Conservation (phyloP, 2,888 invertebrate genomes). For the Baccha elongata region DNA sequence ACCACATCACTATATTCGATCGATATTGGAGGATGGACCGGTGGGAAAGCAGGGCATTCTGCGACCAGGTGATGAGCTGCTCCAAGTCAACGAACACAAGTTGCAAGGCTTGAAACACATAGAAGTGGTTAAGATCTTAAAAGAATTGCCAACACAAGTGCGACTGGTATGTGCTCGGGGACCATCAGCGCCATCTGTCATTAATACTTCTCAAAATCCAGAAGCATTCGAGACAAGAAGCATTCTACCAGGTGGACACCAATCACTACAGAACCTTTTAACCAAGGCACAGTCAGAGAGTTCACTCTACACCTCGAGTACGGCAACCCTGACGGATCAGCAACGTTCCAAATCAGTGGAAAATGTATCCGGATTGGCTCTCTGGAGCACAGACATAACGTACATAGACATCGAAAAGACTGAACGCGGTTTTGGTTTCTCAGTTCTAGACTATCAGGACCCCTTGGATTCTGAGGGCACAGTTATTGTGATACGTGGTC, state of each 20-base stretch:
- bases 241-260: conserved; percentile 92
- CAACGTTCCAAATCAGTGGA: conserved; percentile 96
- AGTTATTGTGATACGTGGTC: conserved; percentile 97
- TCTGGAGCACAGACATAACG: conserved; percentile 98
- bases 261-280: conserved; percentile 90
- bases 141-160: conserved; percentile 95
- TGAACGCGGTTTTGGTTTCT: conserved; percentile 98
- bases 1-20: conserved; percentile 99
- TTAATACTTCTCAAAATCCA: conserved; percentile 90
- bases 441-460: conserved; percentile 98
- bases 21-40: conserved; percentile 97
- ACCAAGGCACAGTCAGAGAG: conserved; percentile 98
- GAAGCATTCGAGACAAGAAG: conserved; percentile 92
- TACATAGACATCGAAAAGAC: conserved; percentile 96
- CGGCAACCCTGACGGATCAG: conserved; percentile 89
- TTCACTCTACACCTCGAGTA: conserved; percentile 93
- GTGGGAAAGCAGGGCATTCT: conserved; percentile 95
- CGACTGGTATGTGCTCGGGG: conserved; percentile 95
- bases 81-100: conserved; percentile 97
- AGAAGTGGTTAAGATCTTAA: conserved; percentile 97
- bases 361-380: conserved; percentile 96
- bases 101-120: conserved; percentile 96
- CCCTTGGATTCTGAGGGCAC: conserved; percentile 97
- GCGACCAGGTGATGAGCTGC: conserved; percentile 97
- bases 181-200: conserved; percentile 85